A percentile compares a stretch with the other conserved stretches of the same genome.
phyloP scores from a whole-genome alignment of 2,888 invertebrate species.

The Vanessa cardui region DNA sequence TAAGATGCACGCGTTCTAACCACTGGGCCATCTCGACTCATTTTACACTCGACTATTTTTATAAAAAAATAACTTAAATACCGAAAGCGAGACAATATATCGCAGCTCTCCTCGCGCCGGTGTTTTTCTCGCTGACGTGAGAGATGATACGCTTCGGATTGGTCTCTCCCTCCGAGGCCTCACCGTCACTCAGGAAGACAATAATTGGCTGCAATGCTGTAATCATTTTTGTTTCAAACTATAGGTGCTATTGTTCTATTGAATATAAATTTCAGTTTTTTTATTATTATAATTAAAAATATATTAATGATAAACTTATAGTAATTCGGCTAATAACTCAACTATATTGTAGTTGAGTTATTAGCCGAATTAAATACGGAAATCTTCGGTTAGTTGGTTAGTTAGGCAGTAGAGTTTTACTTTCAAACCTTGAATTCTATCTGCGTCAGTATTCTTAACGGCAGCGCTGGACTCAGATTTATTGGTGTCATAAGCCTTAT shows the following conservation, averaged over 20 bases:
- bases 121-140: constrained; percentile 78
- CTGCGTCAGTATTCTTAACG: neutral
- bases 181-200: constrained; percentile 86
- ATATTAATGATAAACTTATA: too few relatives aligned
- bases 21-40: too few relatives aligned
- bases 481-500: constrained; percentile 54
- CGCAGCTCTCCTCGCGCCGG: constrained; percentile 70
- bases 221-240: constrained; percentile 7
- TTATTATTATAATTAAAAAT: too few relatives aligned
- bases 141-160: constrained; percentile 77
- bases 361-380: too few relatives aligned
- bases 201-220: constrained; percentile 83
- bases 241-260: too few relatives aligned
- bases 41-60: too few relatives aligned
- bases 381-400: too few relatives aligned
- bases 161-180: constrained; percentile 84
- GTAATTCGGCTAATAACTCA: too few relatives aligned
- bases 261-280: too few relatives aligned
- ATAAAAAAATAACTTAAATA: constrained; percentile 45
- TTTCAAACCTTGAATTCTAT: neutral
- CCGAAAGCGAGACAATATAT: constrained; percentile 88
- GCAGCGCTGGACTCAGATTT: neutral
- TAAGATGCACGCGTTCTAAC: too few relatives aligned
- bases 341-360: too few relatives aligned
- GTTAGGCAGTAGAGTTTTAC: too few relatives aligned